Percentiles rank a stretch among this genome's conserved stretches.
phyloP scores from a whole-genome alignment of 2,888 invertebrate species.

The Acleris literana region DNA sequence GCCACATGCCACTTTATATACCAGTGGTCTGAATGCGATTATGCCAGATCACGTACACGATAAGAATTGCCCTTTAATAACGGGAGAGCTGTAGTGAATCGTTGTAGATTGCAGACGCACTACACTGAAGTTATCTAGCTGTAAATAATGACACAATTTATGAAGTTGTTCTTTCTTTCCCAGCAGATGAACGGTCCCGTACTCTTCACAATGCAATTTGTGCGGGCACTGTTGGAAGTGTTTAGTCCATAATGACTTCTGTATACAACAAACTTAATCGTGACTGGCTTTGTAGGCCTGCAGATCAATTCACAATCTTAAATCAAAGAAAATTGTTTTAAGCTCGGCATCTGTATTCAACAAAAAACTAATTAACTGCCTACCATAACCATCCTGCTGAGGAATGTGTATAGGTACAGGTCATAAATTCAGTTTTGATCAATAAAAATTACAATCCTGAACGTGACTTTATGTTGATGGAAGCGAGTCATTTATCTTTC shows the following conservation, averaged over 20 bases:
- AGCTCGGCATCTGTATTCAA: conserved; percentile 1
- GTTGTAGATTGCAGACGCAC: conserved; percentile 75
- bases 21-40: conserved; percentile 59
- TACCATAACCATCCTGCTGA: conserved; percentile 15
- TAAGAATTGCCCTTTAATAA: conserved; percentile 79
- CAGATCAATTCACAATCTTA: no score
- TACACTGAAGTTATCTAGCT: conserved; percentile 72
- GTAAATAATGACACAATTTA: conserved; percentile 78
- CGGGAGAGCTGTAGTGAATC: conserved; percentile 71
- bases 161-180: conserved; percentile 64
- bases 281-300: no score
- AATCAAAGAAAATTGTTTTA: background rate
- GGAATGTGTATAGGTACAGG: conserved; percentile 11
- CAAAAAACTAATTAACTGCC: conserved; percentile 26
- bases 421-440: conserved; percentile 21
- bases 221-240: conserved; percentile 15
- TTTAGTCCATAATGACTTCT: conserved; percentile 18
- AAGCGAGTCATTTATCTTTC: conserved; percentile 32
- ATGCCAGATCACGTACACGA: conserved; percentile 71
- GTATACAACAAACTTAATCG: background rate
- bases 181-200: conserved; percentile 47
- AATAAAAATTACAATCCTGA: conserved; percentile 20
- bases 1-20: conserved; percentile 49
- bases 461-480: conserved; percentile 35
- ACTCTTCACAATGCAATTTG: conserved; percentile 32